Percentiles rank a stretch among this genome's conserved stretches.
Evolutionary conservation across 2,113 vertebrate genomes (phyloP).

Genomic region (Beaufortia kweichowensis): DNA sequence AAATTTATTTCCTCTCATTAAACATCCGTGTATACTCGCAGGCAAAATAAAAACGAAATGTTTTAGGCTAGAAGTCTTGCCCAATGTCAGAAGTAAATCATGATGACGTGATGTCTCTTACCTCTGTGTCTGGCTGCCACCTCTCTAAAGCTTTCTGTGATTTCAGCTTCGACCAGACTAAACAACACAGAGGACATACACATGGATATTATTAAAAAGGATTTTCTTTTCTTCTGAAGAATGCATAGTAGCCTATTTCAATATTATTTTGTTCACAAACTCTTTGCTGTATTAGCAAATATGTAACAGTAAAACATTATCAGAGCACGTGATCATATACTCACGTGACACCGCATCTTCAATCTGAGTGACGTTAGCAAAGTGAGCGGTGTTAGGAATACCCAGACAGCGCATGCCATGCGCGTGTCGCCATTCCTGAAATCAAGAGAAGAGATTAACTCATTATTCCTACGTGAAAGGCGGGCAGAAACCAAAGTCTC

Average conservation of each 20-base stretch:
- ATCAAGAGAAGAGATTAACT: not conserved
- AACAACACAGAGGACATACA: not conserved
- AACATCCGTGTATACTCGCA: not conserved
- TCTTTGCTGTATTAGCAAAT: too few relatives aligned
- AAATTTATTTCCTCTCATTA: not conserved
- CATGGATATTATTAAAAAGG: too few relatives aligned
- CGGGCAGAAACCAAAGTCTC: too few relatives aligned
- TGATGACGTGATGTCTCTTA: constrained; percentile 64
- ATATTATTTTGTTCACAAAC: too few relatives aligned
- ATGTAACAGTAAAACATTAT: too few relatives aligned
- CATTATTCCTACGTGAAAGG: not conserved
- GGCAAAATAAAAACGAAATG: too few relatives aligned
- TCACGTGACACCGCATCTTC: constrained; percentile 96
- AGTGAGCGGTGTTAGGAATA: constrained; percentile 97
- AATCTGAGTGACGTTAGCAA: constrained; percentile 98
- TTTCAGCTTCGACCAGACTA: constrained; percentile 98
- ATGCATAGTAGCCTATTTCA: too few relatives aligned
- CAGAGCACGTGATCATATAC: constrained; percentile 53
- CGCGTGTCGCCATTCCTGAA: constrained; percentile 95
- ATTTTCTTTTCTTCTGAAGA: too few relatives aligned
- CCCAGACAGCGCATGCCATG: constrained; percentile 97
- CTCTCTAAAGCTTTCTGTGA: constrained; percentile 93
- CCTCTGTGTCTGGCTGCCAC: constrained; percentile 99
- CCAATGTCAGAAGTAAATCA: too few relatives aligned
- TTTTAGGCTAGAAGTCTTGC: too few relatives aligned